Evolutionary conservation across 2,113 vertebrate species (phyloP).

Genomic region (Sphyrna mokarran): DNA sequence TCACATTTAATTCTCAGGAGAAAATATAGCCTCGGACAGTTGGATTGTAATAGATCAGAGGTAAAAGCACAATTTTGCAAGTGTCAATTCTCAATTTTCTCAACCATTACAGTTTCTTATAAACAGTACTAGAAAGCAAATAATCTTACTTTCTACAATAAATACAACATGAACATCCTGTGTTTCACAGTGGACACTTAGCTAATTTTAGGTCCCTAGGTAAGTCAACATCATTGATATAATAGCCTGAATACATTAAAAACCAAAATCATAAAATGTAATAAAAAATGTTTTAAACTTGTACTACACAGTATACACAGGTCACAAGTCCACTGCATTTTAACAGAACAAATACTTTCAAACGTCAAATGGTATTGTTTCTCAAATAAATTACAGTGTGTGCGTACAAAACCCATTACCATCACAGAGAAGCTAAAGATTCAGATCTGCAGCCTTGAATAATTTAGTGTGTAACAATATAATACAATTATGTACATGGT

Average conservation of each 20-base stretch:
- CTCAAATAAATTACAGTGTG: conserved; percentile 80
- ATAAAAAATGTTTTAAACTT: conserved; percentile 56
- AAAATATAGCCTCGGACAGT: conserved; percentile 84
- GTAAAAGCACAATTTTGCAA: conserved; percentile 85
- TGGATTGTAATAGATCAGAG: conserved; percentile 67
- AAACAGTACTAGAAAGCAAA: conserved; percentile 79
- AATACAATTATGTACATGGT: conserved; percentile 73
- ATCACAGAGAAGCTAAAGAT: conserved; percentile 63
- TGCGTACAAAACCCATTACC: conserved; percentile 71
- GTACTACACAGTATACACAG: conserved; percentile 56
- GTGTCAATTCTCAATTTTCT: conserved; percentile 72
- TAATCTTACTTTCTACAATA: conserved; percentile 81
- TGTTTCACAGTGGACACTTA: conserved; percentile 67
- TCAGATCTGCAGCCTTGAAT: conserved; percentile 66
- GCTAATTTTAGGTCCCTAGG: conserved; percentile 53
- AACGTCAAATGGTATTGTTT: conserved; percentile 56
- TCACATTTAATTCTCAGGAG: conserved; percentile 87
- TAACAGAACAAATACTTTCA: conserved; percentile 55
- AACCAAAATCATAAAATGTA: conserved; percentile 45
- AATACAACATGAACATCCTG: conserved; percentile 78
- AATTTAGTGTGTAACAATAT: conserved; percentile 62
- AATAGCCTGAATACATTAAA: conserved; percentile 58
- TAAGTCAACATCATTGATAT: conserved; percentile 40
- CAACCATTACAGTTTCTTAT: conserved; percentile 76
- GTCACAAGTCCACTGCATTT: conserved; percentile 65